Evolutionary conservation across 2,888 invertebrate genomes (phyloP).

Genomic region (Sarcophaga rosellei): DNA sequence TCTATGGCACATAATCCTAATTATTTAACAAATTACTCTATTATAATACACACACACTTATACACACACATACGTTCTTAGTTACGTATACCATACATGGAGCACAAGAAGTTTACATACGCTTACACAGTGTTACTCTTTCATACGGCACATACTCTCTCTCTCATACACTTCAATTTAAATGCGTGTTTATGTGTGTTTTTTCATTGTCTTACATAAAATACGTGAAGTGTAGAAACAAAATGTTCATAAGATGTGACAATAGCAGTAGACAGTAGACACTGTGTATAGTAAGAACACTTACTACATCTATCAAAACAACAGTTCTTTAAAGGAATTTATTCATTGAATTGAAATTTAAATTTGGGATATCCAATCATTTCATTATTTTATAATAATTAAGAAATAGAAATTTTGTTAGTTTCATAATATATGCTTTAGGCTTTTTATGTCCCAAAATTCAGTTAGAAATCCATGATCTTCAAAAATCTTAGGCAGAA

Average conservation of each 20-base stretch:
- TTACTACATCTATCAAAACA: neutral
- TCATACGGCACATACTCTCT: neutral
- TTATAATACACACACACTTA: conserved; percentile 48
- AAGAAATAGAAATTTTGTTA: too few relatives aligned
- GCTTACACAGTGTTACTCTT: neutral
- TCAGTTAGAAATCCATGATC: too few relatives aligned
- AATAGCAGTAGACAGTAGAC: conserved; percentile 1
- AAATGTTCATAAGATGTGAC: neutral
- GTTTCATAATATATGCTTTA: too few relatives aligned
- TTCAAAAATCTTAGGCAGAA: too few relatives aligned
- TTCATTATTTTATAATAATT: too few relatives aligned
- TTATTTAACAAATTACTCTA: conserved; percentile 67
- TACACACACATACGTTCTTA: conserved; percentile 35
- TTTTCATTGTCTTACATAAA: neutral
- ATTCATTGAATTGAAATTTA: too few relatives aligned
- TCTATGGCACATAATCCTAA: conserved; percentile 66
- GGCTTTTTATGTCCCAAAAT: too few relatives aligned
- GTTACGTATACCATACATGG: neutral
- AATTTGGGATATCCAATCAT: too few relatives aligned
- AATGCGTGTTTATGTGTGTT: neutral
- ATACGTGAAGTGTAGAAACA: neutral
- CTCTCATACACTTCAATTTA: neutral
- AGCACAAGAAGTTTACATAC: neutral
- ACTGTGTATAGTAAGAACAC: neutral
- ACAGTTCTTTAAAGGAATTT: too few relatives aligned